phyloP scores from a whole-genome alignment of 2,888 invertebrate species.

The Heliconius ethilla region DNA sequence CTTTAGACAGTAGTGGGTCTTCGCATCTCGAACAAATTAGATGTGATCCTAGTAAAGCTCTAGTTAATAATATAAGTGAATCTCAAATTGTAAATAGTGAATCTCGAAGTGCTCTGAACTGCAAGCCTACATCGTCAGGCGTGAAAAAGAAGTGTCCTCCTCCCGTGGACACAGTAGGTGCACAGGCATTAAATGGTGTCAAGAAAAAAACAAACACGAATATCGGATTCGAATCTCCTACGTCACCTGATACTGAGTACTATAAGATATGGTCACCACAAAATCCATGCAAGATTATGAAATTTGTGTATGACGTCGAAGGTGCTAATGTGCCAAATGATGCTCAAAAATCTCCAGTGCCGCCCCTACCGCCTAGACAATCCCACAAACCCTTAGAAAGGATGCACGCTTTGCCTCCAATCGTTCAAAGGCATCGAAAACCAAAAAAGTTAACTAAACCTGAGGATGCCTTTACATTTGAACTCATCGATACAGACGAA shows the following conservation, averaged over 20 bases:
- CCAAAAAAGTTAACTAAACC: conserved; percentile 84
- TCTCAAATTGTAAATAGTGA: conserved; percentile 76
- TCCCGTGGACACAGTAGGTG: conserved; percentile 80
- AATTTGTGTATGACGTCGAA: conserved; percentile 79
- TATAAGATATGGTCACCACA: conserved; percentile 87
- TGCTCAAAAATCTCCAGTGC: conserved; percentile 85
- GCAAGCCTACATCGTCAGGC: conserved; percentile 71
- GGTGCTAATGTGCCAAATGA: conserved; percentile 74
- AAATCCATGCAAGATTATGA: conserved; percentile 82
- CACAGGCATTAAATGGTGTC: conserved; percentile 76
- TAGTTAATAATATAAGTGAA: conserved; percentile 74
- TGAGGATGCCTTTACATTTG: conserved; percentile 91
- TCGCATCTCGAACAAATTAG: conserved; percentile 68
- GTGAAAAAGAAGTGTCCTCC: conserved; percentile 82
- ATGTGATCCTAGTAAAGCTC: conserved; percentile 79
- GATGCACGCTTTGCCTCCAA: conserved; percentile 87
- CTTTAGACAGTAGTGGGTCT: conserved; percentile 76
- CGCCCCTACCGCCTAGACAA: conserved; percentile 87
- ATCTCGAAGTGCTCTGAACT: conserved; percentile 69
- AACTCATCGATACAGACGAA: conserved; percentile 92
- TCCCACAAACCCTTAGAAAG: conserved; percentile 90
- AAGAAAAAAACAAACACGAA: conserved; percentile 85
- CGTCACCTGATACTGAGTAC: conserved; percentile 84
- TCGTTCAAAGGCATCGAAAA: conserved; percentile 85
- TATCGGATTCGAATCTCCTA: conserved; percentile 79